These are phyloP conservation scores for Drosophila colorata DNA, from an alignment of 2,888 invertebrate species.

Conservation along the genomic window DNA sequence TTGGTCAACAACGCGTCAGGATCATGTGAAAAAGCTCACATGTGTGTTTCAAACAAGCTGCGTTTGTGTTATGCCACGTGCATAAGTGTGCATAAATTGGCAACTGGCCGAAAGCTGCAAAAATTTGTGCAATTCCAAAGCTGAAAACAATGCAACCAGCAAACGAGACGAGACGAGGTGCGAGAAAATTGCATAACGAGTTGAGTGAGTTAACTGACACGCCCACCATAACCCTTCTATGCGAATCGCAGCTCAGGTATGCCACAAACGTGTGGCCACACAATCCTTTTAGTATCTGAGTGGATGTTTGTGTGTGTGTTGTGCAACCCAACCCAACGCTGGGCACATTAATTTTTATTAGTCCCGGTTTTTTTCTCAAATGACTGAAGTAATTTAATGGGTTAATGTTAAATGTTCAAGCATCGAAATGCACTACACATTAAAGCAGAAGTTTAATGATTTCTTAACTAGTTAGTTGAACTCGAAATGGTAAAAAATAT, in stretches of 20 bases:
- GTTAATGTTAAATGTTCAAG: not conserved
- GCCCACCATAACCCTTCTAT: not conserved
- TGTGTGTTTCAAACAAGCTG: conserved; percentile 2
- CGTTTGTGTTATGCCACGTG: conserved; percentile 51
- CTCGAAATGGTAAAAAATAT: too few relatives aligned
- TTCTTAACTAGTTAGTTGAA: too few relatives aligned
- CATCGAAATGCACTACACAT: not conserved
- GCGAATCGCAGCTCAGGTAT: conserved; percentile 23
- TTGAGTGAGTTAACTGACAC: conserved; percentile 36
- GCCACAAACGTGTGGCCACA: conserved; percentile 47
- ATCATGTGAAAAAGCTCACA: conserved; percentile 28
- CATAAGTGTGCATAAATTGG: conserved; percentile 78
- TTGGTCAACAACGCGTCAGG: conserved; percentile 64
- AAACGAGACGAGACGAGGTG: conserved; percentile 15
- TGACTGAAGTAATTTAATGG: conserved; percentile 43
- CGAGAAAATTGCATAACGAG: conserved; percentile 70
- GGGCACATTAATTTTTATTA: conserved; percentile 63
- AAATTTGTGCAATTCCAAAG: conserved; percentile 29
- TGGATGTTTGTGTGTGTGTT: conserved; percentile 5
- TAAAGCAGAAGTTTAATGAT: too few relatives aligned
- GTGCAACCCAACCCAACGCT: conserved; percentile 22
- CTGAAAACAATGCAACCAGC: conserved; percentile 42
- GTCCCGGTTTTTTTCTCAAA: conserved; percentile 46
- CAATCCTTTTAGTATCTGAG: conserved; percentile 18
- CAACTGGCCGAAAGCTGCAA: conserved; percentile 43